Percentiles rank a stretch among this genome's conserved stretches.
These are phyloP conservation scores for Xanthostigma xanthostigma DNA, from an alignment of 2,888 invertebrate species.

Conservation along the genomic window DNA sequence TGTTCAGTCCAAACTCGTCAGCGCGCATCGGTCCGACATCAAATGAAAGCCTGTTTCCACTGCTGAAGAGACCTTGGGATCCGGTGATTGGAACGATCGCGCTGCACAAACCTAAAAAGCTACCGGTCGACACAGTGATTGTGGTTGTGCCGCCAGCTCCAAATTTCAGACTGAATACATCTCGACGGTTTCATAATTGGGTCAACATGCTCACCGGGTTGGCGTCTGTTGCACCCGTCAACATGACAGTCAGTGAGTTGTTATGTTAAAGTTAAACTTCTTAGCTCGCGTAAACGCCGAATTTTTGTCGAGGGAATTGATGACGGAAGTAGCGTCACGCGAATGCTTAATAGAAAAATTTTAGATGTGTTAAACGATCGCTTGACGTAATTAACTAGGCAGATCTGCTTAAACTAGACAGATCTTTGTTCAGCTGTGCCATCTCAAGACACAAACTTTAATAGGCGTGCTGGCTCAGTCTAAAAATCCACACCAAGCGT, in stretches of 20 bases:
- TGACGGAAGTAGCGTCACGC: too few species aligned
- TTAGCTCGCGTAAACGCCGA: too few species aligned
- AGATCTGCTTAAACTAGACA: too few species aligned
- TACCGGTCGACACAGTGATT: constrained; percentile 53
- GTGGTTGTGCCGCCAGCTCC: constrained; percentile 44
- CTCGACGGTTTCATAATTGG: constrained; percentile 53
- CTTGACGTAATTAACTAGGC: too few species aligned
- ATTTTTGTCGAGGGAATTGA: too few species aligned
- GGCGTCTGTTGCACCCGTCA: constrained; percentile 49
- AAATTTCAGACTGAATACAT: constrained; percentile 26
- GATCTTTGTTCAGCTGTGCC: too few species aligned
- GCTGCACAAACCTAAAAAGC: constrained; percentile 49
- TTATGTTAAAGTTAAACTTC: constrained; percentile 2
- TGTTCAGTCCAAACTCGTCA: constrained; percentile 36
- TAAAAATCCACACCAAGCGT: too few species aligned
- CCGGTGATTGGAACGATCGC: constrained; percentile 42
- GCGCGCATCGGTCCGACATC: constrained; percentile 32
- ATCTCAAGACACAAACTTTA: too few species aligned
- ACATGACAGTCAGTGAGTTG: constrained; percentile 33
- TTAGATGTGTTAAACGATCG: too few species aligned
- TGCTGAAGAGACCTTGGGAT: constrained; percentile 60
- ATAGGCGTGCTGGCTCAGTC: too few species aligned
- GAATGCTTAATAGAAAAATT: too few species aligned
- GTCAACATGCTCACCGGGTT: constrained; percentile 47
- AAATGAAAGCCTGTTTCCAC: constrained; percentile 46